Evolutionary conservation across 1,140 invertebrate species (phyloP).

Genomic region (Lepidurus apus): DNA sequence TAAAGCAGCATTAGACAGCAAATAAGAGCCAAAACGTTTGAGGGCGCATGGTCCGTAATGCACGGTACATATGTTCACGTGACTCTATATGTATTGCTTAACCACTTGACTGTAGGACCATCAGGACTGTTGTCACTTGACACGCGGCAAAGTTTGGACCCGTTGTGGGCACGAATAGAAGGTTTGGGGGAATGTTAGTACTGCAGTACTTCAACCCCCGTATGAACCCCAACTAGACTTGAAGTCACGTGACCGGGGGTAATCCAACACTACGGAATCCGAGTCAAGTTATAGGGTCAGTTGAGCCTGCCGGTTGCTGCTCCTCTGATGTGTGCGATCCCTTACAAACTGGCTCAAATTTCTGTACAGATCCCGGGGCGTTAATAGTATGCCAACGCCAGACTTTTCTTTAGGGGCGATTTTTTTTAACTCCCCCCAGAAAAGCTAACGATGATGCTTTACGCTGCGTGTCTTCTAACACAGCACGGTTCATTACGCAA

Average conservation of each 20-base stretch:
- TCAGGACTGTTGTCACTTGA: not conserved
- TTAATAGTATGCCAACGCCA: not conserved
- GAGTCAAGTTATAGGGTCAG: conserved; percentile 9
- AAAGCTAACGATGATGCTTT: not conserved
- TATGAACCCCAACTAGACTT: too few species aligned
- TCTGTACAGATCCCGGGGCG: not conserved
- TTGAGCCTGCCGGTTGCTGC: not conserved
- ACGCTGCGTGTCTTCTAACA: not conserved
- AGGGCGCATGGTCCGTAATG: too few species aligned
- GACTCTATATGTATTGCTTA: not conserved
- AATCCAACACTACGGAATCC: not conserved
- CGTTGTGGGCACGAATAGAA: not conserved
- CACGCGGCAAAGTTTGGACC: not conserved
- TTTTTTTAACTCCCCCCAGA: too few species aligned
- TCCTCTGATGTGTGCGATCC: not conserved
- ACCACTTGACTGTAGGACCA: not conserved
- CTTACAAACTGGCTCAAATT: conserved; percentile 8
- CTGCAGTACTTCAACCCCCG: too few species aligned
- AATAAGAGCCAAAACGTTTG: not conserved
- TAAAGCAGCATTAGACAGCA: not conserved
- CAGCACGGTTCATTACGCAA: conserved; percentile 3
- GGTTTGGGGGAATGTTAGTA: too few species aligned
- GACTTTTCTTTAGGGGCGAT: too few species aligned
- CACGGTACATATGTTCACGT: too few species aligned
- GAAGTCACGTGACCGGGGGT: conserved; percentile 3